These are phyloP conservation scores for Pavo muticus DNA, from an alignment of 2,113 vertebrate species.

Conservation along the genomic window DNA sequence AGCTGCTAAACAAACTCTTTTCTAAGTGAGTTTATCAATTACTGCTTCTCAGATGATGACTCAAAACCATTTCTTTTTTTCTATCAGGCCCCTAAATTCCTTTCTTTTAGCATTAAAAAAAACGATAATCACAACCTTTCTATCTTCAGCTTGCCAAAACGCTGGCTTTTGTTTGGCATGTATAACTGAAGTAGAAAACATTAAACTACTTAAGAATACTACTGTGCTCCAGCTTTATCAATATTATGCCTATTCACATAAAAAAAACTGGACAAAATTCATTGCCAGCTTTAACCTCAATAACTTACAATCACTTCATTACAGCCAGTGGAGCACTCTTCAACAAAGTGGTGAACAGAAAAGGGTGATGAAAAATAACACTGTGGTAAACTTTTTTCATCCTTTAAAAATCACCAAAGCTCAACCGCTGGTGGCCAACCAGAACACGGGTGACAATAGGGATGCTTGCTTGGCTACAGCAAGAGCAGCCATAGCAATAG, in stretches of 20 bases:
- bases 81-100: too few species aligned
- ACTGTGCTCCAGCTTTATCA: background rate
- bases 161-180: background rate
- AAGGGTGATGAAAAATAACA: background rate
- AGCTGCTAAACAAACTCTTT: background rate
- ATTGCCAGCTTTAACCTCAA: background rate
- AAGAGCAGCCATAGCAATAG: background rate
- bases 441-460: background rate
- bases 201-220: background rate
- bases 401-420: background rate
- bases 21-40: background rate
- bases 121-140: background rate
- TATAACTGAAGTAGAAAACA: background rate
- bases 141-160: background rate
- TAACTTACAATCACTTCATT: background rate
- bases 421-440: background rate
- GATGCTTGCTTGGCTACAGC: background rate
- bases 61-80: background rate
- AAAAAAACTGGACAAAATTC: background rate
- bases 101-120: background rate
- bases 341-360: background rate
- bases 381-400: background rate
- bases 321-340: background rate
- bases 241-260: background rate
- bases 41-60: background rate